Conservation (phyloP, 2,888 invertebrate species). For the Ptychoptera albimana region DNA sequence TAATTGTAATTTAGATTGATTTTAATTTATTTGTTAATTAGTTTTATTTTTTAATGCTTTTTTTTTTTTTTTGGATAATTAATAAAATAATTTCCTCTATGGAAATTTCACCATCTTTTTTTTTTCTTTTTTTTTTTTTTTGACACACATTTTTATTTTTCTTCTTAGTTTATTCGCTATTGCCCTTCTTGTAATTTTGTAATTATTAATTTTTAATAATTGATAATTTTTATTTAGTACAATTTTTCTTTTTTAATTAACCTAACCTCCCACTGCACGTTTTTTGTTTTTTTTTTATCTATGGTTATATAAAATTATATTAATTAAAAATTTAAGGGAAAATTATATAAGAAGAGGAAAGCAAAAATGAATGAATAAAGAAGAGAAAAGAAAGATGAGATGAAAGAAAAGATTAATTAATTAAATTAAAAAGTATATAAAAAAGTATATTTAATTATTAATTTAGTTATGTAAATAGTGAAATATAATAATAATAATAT, state of each 20-base stretch:
- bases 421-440: constrained; percentile 9
- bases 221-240: constrained; percentile 8
- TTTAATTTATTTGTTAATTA: no score
- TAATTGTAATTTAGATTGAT: no score
- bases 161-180: constrained; percentile 7
- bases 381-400: constrained; percentile 11
- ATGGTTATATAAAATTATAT: no score
- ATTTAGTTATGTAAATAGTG: constrained; percentile 10
- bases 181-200: neutral
- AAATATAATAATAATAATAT: constrained; percentile 14
- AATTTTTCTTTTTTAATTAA: constrained; percentile 13
- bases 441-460: constrained; percentile 5
- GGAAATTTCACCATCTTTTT: no score
- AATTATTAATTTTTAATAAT: constrained; percentile 11
- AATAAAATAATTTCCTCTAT: no score
- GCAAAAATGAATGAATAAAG: no score
- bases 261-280: constrained; percentile 13
- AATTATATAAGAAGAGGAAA: no score
- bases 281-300: constrained; percentile 16
- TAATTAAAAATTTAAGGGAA: no score
- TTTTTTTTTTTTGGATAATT: no score
- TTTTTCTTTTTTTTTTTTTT: constrained; percentile 10
- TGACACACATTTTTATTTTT: constrained; percentile 13
- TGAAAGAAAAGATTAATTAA: constrained; percentile 9
- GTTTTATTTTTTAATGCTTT: no score